Evolutionary conservation across 2,113 vertebrate species (phyloP), one percentile per base, ranked within the genome.

Genomic region (Mixornis gularis): DNA sequence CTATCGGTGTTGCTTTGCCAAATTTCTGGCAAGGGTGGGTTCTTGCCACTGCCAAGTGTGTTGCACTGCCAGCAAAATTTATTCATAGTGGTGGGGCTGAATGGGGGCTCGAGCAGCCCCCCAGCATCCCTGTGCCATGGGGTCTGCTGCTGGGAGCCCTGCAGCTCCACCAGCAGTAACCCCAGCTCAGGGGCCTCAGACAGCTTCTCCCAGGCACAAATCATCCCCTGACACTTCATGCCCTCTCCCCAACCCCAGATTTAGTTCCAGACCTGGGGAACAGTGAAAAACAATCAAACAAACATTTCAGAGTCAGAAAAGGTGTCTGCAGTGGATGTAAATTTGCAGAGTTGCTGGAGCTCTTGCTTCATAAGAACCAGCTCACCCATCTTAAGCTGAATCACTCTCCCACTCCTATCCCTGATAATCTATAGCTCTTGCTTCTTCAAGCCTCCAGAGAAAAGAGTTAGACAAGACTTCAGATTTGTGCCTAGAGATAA

Each of bases 351-450:
- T 15, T 85, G 34, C 43, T 56, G 48, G 62, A 78, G 41, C 32
- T 89, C 89, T 93, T 91, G 81, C 91, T 68, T 91, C 87, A 89
- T 89, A 79, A 82, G 56, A 79, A 17, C 91, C 59, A 91, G 40
- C 68, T 95, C 74, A 91, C 68, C 25, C 68, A 56, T 44, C 29
- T 55, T 9, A 7, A 66, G 71, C 80, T 94, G 92, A 94, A 77
- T 96, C 92, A 96, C 66, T 55, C 49, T 79, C 79, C 36, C 59
- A 62, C 85, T 87, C 48, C 51, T 66, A 66, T 64, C 71, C 86
- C 71, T 79, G 56, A 49, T 93, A 16, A 90, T 85, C 81, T 80
- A 22, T 14, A 48, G 27, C n/a, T 65, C 26, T 69, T 59, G 52
- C 40, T n/a, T 92, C 71, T 73, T 70, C 29, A 38, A 87, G 34